Percentiles rank a stretch among this genome's conserved stretches.
phyloP scores from a whole-genome alignment of 2,113 vertebrate species.

The Corapipo altera region DNA sequence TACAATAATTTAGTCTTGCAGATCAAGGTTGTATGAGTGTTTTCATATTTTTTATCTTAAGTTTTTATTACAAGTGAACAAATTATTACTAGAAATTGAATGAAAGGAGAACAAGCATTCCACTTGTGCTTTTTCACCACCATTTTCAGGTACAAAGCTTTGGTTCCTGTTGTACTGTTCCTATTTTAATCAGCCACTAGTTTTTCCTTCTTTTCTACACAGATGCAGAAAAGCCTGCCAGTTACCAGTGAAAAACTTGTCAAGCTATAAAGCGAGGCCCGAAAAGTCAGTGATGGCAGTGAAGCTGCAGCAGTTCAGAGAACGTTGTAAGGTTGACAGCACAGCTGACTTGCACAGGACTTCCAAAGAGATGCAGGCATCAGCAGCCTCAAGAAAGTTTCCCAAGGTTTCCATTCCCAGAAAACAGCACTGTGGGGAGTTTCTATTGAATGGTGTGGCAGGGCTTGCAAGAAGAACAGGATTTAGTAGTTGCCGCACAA shows the following conservation, averaged over 20 bases:
- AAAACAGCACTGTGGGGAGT: not conserved
- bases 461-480: not conserved
- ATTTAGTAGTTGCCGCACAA: not conserved
- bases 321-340: fast-evolving
- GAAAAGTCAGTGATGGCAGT: not conserved
- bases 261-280: not conserved
- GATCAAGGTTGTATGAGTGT: not conserved
- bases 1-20: not conserved
- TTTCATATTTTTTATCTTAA: not conserved
- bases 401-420: not conserved
- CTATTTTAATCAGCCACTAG: not conserved
- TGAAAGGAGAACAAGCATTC: not conserved
- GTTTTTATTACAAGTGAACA: not conserved
- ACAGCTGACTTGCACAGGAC: not conserved
- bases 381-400: not conserved
- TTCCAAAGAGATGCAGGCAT: not conserved
- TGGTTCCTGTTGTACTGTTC: not conserved
- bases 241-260: not conserved
- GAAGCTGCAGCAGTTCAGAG: not conserved
- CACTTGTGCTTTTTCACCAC: not conserved
- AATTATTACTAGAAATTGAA: not conserved
- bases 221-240: not conserved
- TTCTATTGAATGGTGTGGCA: not conserved
- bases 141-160: not conserved
- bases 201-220: not conserved